Conservation (phyloP, 1,140 invertebrate species). For the Doryteuthis pealeii region DNA sequence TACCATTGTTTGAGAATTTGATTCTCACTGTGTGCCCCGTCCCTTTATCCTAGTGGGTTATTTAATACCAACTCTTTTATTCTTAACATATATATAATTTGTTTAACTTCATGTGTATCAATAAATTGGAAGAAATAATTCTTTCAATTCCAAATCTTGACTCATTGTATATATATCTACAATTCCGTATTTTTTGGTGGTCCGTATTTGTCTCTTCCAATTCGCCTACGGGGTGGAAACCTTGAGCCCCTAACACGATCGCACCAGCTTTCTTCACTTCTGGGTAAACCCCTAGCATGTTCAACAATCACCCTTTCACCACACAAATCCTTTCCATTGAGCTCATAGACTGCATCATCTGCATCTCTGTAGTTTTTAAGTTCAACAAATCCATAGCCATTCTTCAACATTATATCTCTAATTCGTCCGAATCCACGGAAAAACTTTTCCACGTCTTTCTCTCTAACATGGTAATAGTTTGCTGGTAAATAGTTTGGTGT, state of each 20-base stretch:
- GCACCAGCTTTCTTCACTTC: constrained; percentile 48
- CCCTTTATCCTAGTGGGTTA: no score
- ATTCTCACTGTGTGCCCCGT: no score
- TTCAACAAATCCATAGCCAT: constrained; percentile 99
- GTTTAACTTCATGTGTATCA: no score
- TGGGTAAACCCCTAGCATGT: constrained; percentile 66
- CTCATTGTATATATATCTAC: no score
- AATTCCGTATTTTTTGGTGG: no score
- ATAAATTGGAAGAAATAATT: no score
- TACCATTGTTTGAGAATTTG: no score
- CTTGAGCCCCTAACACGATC: constrained; percentile 40
- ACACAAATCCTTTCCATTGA: constrained; percentile 94
- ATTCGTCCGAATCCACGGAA: constrained; percentile 97
- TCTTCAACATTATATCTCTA: constrained; percentile 95
- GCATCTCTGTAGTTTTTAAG: constrained; percentile 98
- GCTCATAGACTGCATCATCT: constrained; percentile 96
- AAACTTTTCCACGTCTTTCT: constrained; percentile 96
- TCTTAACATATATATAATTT: no score
- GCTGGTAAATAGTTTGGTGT: no score
- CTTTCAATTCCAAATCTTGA: no score
- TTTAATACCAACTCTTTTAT: no score
- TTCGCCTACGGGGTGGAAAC: constrained; percentile 34
- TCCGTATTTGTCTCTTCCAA: constrained; percentile 54
- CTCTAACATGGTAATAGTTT: constrained; percentile 90
- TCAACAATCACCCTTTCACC: constrained; percentile 92